phyloP scores from a whole-genome alignment of 2,888 invertebrate genomes.

The Trichacis sp. region DNA sequence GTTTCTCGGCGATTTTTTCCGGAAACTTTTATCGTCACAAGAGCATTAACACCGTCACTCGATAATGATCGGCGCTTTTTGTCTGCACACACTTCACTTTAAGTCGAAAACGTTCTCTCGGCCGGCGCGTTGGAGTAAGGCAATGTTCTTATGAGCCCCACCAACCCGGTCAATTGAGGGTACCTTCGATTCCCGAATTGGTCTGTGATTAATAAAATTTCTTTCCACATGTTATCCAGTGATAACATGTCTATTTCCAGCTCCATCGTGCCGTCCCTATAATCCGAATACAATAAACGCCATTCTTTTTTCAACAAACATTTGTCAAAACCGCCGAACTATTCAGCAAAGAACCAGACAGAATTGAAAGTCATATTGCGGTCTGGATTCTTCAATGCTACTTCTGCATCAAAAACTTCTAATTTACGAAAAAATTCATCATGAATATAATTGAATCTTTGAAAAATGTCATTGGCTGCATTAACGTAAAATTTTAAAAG shows the following conservation, averaged over 20 bases:
- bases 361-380: not conserved
- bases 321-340: not conserved
- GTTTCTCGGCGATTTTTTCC: not conserved
- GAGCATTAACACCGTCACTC: not conserved
- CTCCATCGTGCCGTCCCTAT: not conserved
- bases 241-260: conserved; percentile 1
- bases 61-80: not conserved
- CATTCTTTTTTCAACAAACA: not conserved
- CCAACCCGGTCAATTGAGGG: not conserved
- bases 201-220: not conserved
- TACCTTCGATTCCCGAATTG: not conserved
- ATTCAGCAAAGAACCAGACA: not conserved
- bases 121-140: not conserved
- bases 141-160: not conserved
- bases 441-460: too few relatives aligned
- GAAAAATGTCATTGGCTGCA: conserved; percentile 1
- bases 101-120: not conserved
- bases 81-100: not conserved
- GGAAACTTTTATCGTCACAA: not conserved
- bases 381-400: not conserved
- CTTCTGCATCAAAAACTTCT: not conserved
- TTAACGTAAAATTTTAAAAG: not conserved
- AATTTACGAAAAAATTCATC: not conserved
- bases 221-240: conserved; percentile 8
- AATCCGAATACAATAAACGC: not conserved